Evolutionary conservation across 2,797 vertebrate species (phyloP).

Genomic region (Macropodus opercularis): DNA sequence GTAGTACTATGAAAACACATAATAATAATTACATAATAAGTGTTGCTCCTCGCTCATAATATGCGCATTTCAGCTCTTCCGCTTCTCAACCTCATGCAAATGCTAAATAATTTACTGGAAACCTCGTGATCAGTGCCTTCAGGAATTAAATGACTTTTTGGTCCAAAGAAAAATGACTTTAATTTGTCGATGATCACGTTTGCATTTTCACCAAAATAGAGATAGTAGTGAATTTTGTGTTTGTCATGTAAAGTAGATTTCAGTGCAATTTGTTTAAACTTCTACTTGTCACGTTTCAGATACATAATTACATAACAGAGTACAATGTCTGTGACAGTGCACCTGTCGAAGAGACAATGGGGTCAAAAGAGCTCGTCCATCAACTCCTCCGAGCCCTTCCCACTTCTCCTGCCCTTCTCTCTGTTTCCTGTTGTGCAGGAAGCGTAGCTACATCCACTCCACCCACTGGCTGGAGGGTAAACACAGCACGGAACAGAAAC

Average conservation of each 20-base stretch:
- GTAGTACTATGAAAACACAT: neutral
- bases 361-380: conserved; percentile 66
- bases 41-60: neutral
- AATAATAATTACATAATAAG: too few relatives aligned
- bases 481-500: conserved; percentile 43
- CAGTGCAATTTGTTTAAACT: too few relatives aligned
- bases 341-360: conserved; percentile 80
- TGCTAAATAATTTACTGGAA: neutral
- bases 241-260: conserved; percentile 3
- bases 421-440: conserved; percentile 81
- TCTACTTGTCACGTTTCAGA: too few relatives aligned
- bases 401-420: conserved; percentile 50
- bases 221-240: neutral
- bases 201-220: neutral
- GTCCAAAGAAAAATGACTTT: neutral
- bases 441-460: conserved; percentile 63
- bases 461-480: conserved; percentile 63
- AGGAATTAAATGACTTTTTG: neutral
- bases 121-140: neutral
- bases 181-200: neutral
- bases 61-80: neutral
- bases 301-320: too few relatives aligned
- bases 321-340: too few relatives aligned
- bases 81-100: neutral
- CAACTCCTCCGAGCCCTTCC: conserved; percentile 66